Base-by-base conservation (phyloP, 2,797 vertebrate species). In the Craterocephalus amniculus region DNA sequence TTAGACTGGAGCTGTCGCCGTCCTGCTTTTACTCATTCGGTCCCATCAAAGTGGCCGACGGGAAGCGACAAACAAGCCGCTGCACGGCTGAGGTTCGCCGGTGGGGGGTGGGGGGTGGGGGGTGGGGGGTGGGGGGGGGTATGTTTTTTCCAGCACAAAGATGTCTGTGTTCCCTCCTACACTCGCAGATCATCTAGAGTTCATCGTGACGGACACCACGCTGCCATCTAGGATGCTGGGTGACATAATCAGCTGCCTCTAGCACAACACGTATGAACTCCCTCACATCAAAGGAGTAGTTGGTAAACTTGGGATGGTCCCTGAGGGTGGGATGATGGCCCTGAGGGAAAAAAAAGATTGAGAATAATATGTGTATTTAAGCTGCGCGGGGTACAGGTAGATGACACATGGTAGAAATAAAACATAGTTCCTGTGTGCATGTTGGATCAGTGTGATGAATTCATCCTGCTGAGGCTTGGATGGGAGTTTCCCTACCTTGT, bases 261-360 rank as follows among this genome's bases (percentile, higher is more conserved):
- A 96, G 91, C 64, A 99, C 96, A 9, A 99, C 93, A 35, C 91
- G 93, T 94, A 99, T 95, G 83, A 99, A 99, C 92, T 99, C 97
- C 79, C 92, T 93, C 56, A 96, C 95, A 40, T 98, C 95, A 18
- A 99, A 99, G 78, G 95, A 95, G 85, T 99, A 99, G 93, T 99
- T 99, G 51, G 97, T 99, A 80, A 99, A 99, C 91, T 99, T 99
- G 0, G 97, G 97, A 74, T 99, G 98, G 55, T 97, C 96, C 74
- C 97, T 97, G 11, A 99, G 94, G 1, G 96, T 98, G 38, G 97
- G 97, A 86, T 99, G 97, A 90, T 99, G 97, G 80, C 97, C 97
- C 98, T 99, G 90, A 22, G 43, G 79, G 74, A 86, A 85, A 67
- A 1, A 58, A 29, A 8, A 66, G 7, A 83, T n/a, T n/a, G n/a